phyloP scores from a whole-genome alignment of 2,888 invertebrate genomes.

The Nymphalis c-album region DNA sequence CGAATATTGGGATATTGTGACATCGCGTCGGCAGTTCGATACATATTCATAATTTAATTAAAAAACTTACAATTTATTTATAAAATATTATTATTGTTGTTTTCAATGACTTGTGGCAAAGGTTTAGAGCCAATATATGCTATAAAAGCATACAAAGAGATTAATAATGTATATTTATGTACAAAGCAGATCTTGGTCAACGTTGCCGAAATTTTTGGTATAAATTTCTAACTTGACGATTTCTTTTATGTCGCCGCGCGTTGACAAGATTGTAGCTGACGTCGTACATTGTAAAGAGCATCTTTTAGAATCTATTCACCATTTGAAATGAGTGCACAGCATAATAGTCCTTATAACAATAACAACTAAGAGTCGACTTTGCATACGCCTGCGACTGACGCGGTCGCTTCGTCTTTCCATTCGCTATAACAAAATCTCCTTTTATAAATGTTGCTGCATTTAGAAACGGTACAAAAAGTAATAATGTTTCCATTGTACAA shows the following conservation, averaged over 20 bases:
- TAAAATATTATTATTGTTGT: too few relatives aligned
- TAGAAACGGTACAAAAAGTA: constrained; percentile 30
- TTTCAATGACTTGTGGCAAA: too few relatives aligned
- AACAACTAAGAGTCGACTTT: constrained; percentile 13
- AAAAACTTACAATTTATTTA: too few relatives aligned
- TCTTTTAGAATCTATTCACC: constrained; percentile 27
- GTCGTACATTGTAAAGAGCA: constrained; percentile 30
- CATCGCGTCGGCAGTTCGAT: too few relatives aligned
- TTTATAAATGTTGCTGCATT: constrained; percentile 34
- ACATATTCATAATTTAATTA: too few relatives aligned
- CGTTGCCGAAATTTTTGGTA: constrained; percentile 25
- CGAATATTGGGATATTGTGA: too few relatives aligned
- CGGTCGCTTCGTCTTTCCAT: constrained; percentile 22
- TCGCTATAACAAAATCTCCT: constrained; percentile 33
- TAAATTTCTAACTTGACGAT: constrained; percentile 36
- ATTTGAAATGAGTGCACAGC: constrained; percentile 1
- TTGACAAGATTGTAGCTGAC: constrained; percentile 36
- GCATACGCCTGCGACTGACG: constrained; percentile 7
- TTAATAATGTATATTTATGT: not conserved
- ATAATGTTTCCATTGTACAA: constrained; percentile 30
- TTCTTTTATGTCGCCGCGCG: constrained; percentile 37
- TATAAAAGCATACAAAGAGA: not conserved
- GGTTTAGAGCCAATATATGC: too few relatives aligned
- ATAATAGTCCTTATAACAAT: constrained; percentile 15
- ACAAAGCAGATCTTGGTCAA: constrained; percentile 6